Evolutionary conservation across 2,797 vertebrate genomes (phyloP), one percentile per base, ranked within the genome.

Genomic region (Sebastes dallii): DNA sequence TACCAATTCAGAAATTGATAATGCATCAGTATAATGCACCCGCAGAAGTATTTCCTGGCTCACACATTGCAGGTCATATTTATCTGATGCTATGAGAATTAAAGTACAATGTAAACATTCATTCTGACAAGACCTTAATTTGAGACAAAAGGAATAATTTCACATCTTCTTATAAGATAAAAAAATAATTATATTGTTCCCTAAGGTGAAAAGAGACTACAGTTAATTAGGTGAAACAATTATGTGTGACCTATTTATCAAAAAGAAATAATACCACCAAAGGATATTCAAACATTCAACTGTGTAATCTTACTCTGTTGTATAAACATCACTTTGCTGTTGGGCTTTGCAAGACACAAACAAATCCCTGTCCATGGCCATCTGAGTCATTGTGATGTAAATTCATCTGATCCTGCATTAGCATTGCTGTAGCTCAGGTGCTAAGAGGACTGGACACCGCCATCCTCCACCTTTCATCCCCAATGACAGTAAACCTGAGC

Each of bases 321-420:
- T 4, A 8, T n/a, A 29, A 75, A 65, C 29, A 75, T 20, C 9
- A 6, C 32, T 27, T 32, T 62, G 66, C n/a, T 80, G 39, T 58
- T 32, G 62, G 29, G 29, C 20, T 68, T 74, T 76, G 25, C 3
- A 4, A 50, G 27, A 5, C 59, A 64, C 52, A 69, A 76, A 46
- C 71, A 75, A 67, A 67, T 56, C 12, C 30, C 65, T 32, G 72
- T 75, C 72, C 32, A 16, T 10, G 16, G 18, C 13, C 1, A 27
- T 77, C 32, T 69, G 70, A 50, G 20, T 86, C 80, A 80, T 12
- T 66, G 58, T 82, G 73, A 86, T 88, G 75, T 75, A 69, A 88
- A 81, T 82, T 2, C 29, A 72, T 59, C 18, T 68, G 79, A 86
- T 73, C 12, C 8, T 56, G 67, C 61, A 61, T 86, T 52, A 86